A percentile compares a stretch with the other conserved stretches of the same genome.
phyloP scores from a whole-genome alignment of 2,888 invertebrate species.

The Yponomeuta sedellus region DNA sequence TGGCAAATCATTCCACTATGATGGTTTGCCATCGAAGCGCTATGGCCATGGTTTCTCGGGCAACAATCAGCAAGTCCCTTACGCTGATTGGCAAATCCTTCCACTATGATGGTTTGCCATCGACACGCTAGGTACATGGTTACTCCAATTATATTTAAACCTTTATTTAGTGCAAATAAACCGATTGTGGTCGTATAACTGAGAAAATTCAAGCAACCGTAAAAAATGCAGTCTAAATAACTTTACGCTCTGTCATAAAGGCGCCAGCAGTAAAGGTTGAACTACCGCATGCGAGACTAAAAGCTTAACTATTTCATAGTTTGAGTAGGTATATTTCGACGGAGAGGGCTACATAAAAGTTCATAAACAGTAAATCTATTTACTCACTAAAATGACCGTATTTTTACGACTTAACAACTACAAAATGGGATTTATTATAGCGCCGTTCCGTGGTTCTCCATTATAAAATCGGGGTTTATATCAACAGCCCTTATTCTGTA shows the following conservation, averaged over 20 bases:
- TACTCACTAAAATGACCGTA: neutral
- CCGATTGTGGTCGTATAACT: neutral
- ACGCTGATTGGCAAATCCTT: too few species aligned
- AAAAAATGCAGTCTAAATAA: neutral
- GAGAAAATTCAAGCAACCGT: neutral
- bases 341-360: neutral
- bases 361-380: conserved; percentile 9
- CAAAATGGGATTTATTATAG: conserved; percentile 11
- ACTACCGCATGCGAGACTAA: neutral
- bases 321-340: neutral
- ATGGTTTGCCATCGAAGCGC: too few species aligned
- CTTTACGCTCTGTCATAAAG: neutral
- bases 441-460: conserved; percentile 5
- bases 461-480: conserved; percentile 4
- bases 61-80: too few species aligned
- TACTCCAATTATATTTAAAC: too few species aligned
- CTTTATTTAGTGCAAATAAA: too few species aligned
- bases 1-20: too few species aligned
- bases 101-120: too few species aligned
- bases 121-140: too few species aligned
- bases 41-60: too few species aligned
- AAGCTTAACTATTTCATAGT: neutral
- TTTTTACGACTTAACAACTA: conserved; percentile 7
- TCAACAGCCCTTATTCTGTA: conserved; percentile 5
- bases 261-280: neutral